Base-by-base conservation (phyloP, 2,113 vertebrate genomes). In the Motacilla alba region DNA sequence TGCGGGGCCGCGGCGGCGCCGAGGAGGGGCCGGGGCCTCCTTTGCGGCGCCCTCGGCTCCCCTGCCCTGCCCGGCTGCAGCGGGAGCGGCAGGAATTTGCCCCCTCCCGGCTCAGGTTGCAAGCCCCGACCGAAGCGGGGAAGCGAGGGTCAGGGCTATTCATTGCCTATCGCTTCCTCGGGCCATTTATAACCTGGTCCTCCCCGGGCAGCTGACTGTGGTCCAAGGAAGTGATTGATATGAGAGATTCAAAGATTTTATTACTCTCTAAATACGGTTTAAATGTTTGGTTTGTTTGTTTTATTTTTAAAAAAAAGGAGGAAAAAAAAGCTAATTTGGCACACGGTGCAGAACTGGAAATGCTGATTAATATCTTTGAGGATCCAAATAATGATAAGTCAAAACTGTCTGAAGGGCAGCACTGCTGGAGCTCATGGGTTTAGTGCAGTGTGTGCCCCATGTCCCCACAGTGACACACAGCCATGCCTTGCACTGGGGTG, bases 81-180 rank as follows among this genome's bases (percentile, higher is more conserved):
- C 62, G n/a, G 78, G 11, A 67, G 44, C 97, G 74, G 92, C 91
- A 97, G 97, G 97, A 98, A 98, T 98, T 96, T 95, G 97, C 81
- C 77, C 94, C 96, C 92, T 94, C 18, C 96, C 93, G 94, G 97
- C 96, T 98, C 98, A 95, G 98, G 98, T 98, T 98, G 98, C 98
- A 98, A 97, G 89, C 95, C 94, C 94, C 97, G 96, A 93, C 95
- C 96, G 87, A 89, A 72, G 56, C 91, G 41, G 97, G 97, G 94
- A 95, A 97, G 93, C 87, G 76, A 69, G 94, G 96, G 97, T 97
- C 96, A 97, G 93, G 93, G 92, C 97, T 95, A 62, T 89, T 98
- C 96, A 91, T 96, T 89, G 96, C 97, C 98, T 97, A 96, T 98
- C 95, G 96, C 98, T 98, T 98, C 97, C 97, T 97, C 64, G 76